Evolutionary conservation across 2,797 vertebrate species (phyloP).

Genomic region (Enteromius paludinosus): DNA sequence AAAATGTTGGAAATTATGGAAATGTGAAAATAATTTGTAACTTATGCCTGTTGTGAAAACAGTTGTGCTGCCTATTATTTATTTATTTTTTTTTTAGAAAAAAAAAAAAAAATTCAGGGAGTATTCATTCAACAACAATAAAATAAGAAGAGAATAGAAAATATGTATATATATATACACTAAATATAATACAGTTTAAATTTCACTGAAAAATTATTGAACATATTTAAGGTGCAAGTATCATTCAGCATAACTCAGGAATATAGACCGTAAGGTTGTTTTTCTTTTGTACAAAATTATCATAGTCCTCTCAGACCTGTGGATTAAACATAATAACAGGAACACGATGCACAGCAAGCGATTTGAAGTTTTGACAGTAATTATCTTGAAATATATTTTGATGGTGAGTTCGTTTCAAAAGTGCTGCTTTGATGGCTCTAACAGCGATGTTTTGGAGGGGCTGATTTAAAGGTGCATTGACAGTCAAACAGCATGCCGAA

Average conservation of each 20-base stretch:
- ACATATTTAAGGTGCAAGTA: background rate
- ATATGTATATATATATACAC: too few relatives aligned
- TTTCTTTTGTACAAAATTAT: background rate
- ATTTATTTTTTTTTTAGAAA: too few relatives aligned
- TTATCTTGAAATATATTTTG: conserved; percentile 11
- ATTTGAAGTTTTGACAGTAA: conserved; percentile 19
- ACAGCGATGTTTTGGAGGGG: background rate
- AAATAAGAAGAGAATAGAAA: too few relatives aligned
- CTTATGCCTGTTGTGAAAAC: background rate
- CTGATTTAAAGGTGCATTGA: background rate
- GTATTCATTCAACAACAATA: too few relatives aligned
- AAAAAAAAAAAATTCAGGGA: too few relatives aligned
- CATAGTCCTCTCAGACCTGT: background rate
- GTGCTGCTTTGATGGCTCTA: conserved; percentile 9
- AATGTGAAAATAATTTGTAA: background rate
- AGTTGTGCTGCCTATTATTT: background rate
- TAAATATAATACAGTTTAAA: background rate
- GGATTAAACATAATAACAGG: conserved; percentile 1
- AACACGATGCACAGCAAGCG: background rate
- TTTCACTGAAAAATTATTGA: background rate
- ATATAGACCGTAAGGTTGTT: background rate
- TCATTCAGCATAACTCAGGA: background rate
- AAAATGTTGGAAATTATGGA: background rate
- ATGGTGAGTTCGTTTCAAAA: conserved; percentile 5
- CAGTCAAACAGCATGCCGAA: conserved; percentile 6